Evolutionary conservation across 2,113 vertebrate genomes (phyloP), one percentile per base, ranked within the genome.

Genomic region (Megaceryle maxima): DNA sequence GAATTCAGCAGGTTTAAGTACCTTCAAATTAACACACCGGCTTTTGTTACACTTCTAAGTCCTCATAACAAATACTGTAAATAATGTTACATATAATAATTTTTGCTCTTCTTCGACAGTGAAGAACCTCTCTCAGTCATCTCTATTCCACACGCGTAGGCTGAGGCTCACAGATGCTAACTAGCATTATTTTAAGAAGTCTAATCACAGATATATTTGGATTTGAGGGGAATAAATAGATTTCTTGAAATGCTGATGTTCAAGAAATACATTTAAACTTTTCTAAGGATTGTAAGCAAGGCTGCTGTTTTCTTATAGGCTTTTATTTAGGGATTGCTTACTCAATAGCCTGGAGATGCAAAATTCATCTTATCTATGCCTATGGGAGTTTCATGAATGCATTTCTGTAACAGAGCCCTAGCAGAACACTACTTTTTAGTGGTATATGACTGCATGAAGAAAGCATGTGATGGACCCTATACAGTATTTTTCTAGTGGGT

Each of bases 371-470:
- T 91, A 94, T 73, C 88, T 92, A 6, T 48, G 62, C 90, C 95
- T 94, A 85, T 41, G 59, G 83, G 50, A 91, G 44, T 79, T 83
- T 62, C 57, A 76, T 3, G 31, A 82, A 77, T 35, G 12, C 48
- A 66, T 75, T 93, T 92, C 39, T 82, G 77, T 69, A 80, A 90
- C 57, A 39, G 35, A 87, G 62, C 62, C 78, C 57, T 41, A 90
- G 81, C 80, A 94, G 90, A 93, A 88, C 60, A 62, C 76, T 85
- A 87, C 80, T 94, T 96, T 94, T 92, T 84, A 95, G 94, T 87
- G 92, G 91, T 57, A 43, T 51, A 83, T 96, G 95, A 97, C 92
- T 89, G 75, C 91, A 96, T 83, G 81, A 95, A 96, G 77, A 87
- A 96, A 94, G 87, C 92, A 96, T 94, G 90, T 89, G 83, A 96